Evolutionary conservation across 2,113 vertebrate species (phyloP), one percentile per base, ranked within the genome.

Genomic region (Paramisgurnus dabryanus): DNA sequence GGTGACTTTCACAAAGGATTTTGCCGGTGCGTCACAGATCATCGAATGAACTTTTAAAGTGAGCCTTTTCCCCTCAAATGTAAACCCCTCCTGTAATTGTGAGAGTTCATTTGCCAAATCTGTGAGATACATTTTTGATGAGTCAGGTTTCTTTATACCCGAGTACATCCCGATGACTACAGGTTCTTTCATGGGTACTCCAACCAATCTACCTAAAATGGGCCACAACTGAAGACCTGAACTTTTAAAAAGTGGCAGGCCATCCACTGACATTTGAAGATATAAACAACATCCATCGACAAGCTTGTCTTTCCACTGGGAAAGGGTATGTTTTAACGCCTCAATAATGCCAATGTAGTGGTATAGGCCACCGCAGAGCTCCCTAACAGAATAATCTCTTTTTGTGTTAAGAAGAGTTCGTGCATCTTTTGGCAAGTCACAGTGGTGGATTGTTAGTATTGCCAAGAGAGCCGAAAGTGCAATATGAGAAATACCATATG

Each of bases 281-380:
- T 41, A 47, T 71, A 79, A 61, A 45, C 53, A 61, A 10, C 11
- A 60, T 9, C 78, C 78, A 71, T 79, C 50, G 22, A 39, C 34
- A 34, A 79, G 34, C 15, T 4, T 58, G 13, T 68, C 15, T 41
- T 60, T 60, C 17, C 11, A 39, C n/a, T 39, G 22, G 18, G 22
- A 69, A 17, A 79, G 50, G 43, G 50, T 68, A 10, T 69, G 55
- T 39, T 17, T 67, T 17, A 79, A 58, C 27, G 77, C 49, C 13
- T 63, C 22, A 10, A 79, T 39, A 69, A 79, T 67, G 49, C 77
- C 77, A 79, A 79, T 69, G 53, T 79, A 79, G 50, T 68, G 41
- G 45, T 69, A 79, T 22, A 57, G 40, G 39, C 66, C 77, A 60
- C 45, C 45, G 60, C 22, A 53, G 13, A 39, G 22, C 50, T 57